Evolutionary conservation across 2,797 vertebrate species (phyloP).

Genomic region (Sebastes taczanowskii): DNA sequence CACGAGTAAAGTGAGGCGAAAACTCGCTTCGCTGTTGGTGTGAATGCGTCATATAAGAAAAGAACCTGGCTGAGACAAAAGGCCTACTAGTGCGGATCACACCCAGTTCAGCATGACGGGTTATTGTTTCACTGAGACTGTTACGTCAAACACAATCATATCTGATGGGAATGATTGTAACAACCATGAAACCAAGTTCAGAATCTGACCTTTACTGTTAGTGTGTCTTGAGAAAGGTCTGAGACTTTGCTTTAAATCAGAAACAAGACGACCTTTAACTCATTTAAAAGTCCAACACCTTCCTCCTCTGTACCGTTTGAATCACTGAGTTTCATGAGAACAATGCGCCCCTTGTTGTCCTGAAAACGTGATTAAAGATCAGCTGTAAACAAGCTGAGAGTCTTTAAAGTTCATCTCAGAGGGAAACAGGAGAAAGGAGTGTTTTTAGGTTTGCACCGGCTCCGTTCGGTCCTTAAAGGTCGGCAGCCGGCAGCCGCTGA

Average conservation of each 20-base stretch:
- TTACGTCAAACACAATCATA: slow-evolving; percentile 1
- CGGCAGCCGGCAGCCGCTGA: neutral
- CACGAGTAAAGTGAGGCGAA: no score
- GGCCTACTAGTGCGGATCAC: neutral
- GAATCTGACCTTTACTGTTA: neutral
- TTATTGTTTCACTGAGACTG: slow-evolving; percentile 8
- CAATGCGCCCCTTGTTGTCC: slow-evolving; percentile 11
- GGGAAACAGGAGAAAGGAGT: neutral
- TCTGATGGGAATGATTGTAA: slow-evolving; percentile 15
- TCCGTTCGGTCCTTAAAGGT: slow-evolving; percentile 2
- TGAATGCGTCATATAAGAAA: no score
- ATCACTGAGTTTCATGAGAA: neutral
- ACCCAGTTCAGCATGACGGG: neutral
- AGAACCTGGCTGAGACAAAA: neutral
- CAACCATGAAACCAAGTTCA: neutral
- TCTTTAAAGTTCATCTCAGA: neutral
- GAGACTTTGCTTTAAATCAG: neutral
- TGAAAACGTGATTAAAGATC: neutral
- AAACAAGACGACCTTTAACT: neutral
- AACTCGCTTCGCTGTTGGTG: no score
- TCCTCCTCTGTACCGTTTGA: neutral
- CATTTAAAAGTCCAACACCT: neutral
- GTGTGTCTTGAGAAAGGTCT: neutral
- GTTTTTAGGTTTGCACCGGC: neutral
- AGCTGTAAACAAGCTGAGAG: slow-evolving; percentile 21